Percentiles rank a stretch among this genome's conserved stretches.
phyloP scores from a whole-genome alignment of 2,113 vertebrate genomes.

The Odontesthes bonariensis region DNA sequence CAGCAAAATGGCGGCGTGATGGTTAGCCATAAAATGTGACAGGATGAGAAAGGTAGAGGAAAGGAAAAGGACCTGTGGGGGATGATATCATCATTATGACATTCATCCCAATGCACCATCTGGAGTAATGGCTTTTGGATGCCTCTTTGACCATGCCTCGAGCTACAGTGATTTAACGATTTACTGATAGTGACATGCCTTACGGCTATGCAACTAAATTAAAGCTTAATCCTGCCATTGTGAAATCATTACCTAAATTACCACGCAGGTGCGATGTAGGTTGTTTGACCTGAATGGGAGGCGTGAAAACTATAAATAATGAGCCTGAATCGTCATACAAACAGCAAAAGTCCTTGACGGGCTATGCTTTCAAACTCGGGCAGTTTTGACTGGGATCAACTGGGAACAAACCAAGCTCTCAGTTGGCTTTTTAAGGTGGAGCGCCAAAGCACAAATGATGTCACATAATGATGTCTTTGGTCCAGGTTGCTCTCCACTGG shows the following conservation, averaged over 20 bases:
- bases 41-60: conserved; percentile 39
- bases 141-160: conserved; percentile 64
- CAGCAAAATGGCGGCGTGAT: neutral
- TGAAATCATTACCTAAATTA: conserved; percentile 34
- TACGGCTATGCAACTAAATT: conserved; percentile 50
- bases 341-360: too few relatives aligned
- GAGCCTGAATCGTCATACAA: neutral
- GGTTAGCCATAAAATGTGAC: conserved; percentile 50
- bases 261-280: conserved; percentile 4
- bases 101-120: conserved; percentile 74
- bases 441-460: neutral
- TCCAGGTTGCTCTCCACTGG: neutral
- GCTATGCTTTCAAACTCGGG: neutral
- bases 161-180: conserved; percentile 69
- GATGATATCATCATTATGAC: conserved; percentile 71
- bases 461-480: neutral
- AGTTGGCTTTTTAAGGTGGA: neutral
- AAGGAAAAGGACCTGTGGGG: conserved; percentile 61
- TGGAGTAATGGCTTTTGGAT: conserved; percentile 74
- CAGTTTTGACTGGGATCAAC: neutral
- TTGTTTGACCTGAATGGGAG: neutral
- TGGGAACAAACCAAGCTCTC: neutral
- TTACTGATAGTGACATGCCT: conserved; percentile 66
- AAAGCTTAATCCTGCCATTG: conserved; percentile 48
- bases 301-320: neutral